A percentile compares a stretch with the other conserved stretches of the same genome.
Conservation (phyloP, 2,797 vertebrate genomes). For the Macropus fuliginosus region DNA sequence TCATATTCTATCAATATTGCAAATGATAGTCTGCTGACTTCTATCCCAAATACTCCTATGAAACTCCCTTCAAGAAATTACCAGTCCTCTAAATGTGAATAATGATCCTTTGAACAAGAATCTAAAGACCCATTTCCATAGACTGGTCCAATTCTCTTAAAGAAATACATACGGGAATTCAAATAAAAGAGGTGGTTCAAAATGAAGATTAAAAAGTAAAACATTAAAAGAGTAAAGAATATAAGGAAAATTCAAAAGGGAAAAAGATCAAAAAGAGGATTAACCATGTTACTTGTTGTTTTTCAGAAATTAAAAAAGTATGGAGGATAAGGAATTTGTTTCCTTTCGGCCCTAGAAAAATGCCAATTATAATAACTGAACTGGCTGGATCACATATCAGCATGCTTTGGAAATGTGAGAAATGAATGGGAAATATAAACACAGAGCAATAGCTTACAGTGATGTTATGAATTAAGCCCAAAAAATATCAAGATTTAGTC, state of each 20-base stretch:
- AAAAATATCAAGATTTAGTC: slow-evolving; percentile 89
- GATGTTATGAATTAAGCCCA: slow-evolving; percentile 90
- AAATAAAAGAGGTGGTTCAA: slow-evolving; percentile 83
- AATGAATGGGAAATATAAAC: slow-evolving; percentile 90
- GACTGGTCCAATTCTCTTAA: slow-evolving; percentile 82
- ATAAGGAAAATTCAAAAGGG: slow-evolving; percentile 85
- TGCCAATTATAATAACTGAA: slow-evolving; percentile 90
- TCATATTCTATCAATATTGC: slow-evolving; percentile 50
- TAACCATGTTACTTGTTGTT: slow-evolving; percentile 89
- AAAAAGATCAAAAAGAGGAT: slow-evolving; percentile 89
- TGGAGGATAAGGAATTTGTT: slow-evolving; percentile 89
- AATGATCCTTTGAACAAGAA: slow-evolving; percentile 85
- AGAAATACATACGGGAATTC: slow-evolving; percentile 83
- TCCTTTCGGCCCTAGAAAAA: slow-evolving; percentile 89
- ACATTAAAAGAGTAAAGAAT: slow-evolving; percentile 89
- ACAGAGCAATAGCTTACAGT: slow-evolving; percentile 88
- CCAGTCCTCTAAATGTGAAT: slow-evolving; percentile 72
- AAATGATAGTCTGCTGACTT: slow-evolving; percentile 59
- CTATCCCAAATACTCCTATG: slow-evolving; percentile 57
- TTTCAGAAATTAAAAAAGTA: slow-evolving; percentile 89
- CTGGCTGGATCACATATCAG: slow-evolving; percentile 88
- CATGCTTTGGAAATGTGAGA: slow-evolving; percentile 91
- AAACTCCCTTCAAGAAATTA: slow-evolving; percentile 74
- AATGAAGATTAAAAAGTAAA: slow-evolving; percentile 89
- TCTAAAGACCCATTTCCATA: slow-evolving; percentile 83